phyloP scores from a whole-genome alignment of 2,797 vertebrate genomes.

The Lagorchestes hirsutus region DNA sequence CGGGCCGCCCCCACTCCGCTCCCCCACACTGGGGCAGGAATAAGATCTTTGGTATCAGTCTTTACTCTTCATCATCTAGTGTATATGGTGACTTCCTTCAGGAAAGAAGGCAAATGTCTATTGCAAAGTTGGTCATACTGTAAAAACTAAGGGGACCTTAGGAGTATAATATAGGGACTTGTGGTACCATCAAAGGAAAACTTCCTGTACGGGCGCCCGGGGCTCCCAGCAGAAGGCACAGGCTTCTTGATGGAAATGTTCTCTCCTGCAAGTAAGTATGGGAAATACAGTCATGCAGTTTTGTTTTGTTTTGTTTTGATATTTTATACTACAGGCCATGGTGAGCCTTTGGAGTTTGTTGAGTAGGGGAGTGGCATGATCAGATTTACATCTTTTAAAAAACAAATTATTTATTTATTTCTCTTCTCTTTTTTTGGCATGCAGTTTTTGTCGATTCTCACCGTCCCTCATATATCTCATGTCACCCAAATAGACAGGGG shows the following conservation, averaged over 20 bases:
- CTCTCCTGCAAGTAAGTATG: constrained; percentile 79
- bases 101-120: neutral
- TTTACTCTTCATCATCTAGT: neutral
- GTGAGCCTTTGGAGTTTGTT: no score
- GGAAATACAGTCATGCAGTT: neutral
- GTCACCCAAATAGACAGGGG: neutral
- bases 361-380: no score
- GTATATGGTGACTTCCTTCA: rapidly evolving
- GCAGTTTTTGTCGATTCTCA: neutral
- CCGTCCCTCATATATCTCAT: neutral
- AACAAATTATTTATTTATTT: no score
- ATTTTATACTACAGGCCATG: no score
- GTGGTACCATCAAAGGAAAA: constrained; percentile 88
- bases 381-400: no score
- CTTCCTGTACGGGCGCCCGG: constrained; percentile 84
- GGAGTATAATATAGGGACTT: neutral
- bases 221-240: constrained; percentile 77
- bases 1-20: neutral
- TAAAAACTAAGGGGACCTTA: neutral
- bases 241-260: constrained; percentile 80
- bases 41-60: neutral
- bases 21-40: neutral
- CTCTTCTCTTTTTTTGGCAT: no score
- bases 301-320: no score
- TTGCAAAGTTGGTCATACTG: neutral